Percentiles rank a stretch among this genome's conserved stretches.
These are phyloP conservation scores for Callithrix jacchus DNA, from an alignment of 2,113 vertebrate species.

Conservation along the genomic window DNA sequence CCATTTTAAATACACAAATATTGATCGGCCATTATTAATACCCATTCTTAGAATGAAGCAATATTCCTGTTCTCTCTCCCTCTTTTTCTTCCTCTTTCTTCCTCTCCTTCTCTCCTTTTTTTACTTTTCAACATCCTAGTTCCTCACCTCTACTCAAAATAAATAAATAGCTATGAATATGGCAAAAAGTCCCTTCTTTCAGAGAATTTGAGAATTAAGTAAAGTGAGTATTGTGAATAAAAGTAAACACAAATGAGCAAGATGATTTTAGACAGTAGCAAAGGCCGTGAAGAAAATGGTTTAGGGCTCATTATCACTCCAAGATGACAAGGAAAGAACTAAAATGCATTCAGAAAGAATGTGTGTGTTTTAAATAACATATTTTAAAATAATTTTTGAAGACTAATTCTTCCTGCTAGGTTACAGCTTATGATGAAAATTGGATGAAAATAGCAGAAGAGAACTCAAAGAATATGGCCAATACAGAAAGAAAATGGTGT, in stretches of 20 bases:
- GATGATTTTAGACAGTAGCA: background rate
- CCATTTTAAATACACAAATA: no score
- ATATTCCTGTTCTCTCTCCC: no score
- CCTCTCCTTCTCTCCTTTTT: no score
- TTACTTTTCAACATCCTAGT: no score
- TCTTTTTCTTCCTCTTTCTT: no score
- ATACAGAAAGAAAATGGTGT: background rate
- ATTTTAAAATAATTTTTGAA: background rate
- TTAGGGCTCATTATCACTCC: background rate
- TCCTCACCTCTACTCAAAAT: no score
- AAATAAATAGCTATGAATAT: background rate
- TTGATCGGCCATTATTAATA: no score
- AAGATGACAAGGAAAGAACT: background rate
- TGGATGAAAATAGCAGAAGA: background rate
- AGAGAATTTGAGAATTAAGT: background rate
- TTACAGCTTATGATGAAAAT: background rate
- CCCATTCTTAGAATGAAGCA: no score
- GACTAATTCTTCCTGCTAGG: background rate
- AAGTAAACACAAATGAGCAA: background rate
- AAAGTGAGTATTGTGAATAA: background rate
- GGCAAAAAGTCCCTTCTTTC: background rate
- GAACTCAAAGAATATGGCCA: background rate
- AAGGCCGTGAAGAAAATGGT: background rate
- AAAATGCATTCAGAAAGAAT: background rate
- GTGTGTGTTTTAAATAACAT: background rate